Evolutionary conservation across 2,888 invertebrate species (phyloP), one percentile per base, ranked within the genome.

Genomic region (Cyclophora albipunctata): DNA sequence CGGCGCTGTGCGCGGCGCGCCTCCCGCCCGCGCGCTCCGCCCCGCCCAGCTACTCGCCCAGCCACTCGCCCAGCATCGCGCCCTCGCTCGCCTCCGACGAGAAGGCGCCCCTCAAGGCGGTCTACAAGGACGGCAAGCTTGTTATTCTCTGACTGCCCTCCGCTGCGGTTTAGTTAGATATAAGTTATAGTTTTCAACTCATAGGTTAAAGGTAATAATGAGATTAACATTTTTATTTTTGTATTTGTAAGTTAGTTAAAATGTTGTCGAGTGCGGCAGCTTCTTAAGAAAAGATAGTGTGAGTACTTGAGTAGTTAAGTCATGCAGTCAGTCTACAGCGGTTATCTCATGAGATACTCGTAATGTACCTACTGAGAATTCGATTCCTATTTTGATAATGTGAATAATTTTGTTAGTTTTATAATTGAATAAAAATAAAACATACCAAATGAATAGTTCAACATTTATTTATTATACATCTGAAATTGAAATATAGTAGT

Each of bases 401-500:
- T 20, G 20, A 20, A 20, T 20, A 20, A 20, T 20, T 20, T 20
- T 20, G 20, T 20, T 20, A 20, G 20, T 20, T 20, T 20, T 20
- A 20, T 20, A 20, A 20, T 20, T 20, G 20, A 20, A 20, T 20
- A 20, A 20, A 63, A 68, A 62, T 59, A 61, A 63, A 70, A 54
- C 51, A 45, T 7, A 6, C 7, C 34, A 40, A 52, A 57, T 62
- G 64, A 77, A 78, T 84, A 73, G 73, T 76, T 82, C 78, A 86
- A 86, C 86, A 85, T 86, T 83, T 83, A 85, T 80, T 83, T 60
- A 67, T 67, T 69, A 73, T 79, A 81, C 74, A 80, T 78, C 79
- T 76, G 75, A 79, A 78, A 75, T 78, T 62, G 73, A 80, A 75
- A 77, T 52, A 53, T 52, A 53, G 70, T 71, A 58, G 47, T 48